Base-by-base conservation (phyloP, 1,140 invertebrate species). In the Dinoponera quadriceps region DNA sequence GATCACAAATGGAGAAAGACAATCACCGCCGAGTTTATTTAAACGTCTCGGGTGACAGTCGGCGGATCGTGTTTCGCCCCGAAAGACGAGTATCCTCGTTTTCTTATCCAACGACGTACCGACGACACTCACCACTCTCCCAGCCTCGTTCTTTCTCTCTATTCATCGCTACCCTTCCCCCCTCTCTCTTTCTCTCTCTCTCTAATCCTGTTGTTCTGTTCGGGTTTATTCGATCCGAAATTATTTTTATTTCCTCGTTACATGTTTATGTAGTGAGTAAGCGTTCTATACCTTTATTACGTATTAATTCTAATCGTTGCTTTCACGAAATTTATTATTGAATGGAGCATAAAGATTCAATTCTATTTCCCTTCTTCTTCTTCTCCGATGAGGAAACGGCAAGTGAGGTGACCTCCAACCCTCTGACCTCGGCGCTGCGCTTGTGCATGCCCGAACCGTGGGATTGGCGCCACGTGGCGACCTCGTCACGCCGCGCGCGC, bases 401-500 rank as follows among this genome's bases (percentile, higher is more conserved):
- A 44, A 68, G 18, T 11, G 18, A 66, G 51, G 38, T 59, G 48
- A 44, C 25, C 38, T 55, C 33, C 38, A 62, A 82, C 90, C 81
- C 88, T 90, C 71, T 88, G 86, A 85, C 86, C 82, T 82, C 84
- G 75, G 25, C 33, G 88, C 49, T 91, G 88, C 89, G 89, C 89
- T 89, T 86, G 85, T 85, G 88, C 84, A 88, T 78, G 83, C 73
- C 68, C 68, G 85, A 85, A 90, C 85, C 90, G 90, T 93, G 92
- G 88, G 92, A 93, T 88, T 89, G 73, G 80, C 85, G 88, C 84
- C 92, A 93, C 89, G 91, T 92, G 92, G 80, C 86, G 84, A 62
- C 29, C 65, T 73, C 87, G 87, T 85, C 88, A 83, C 66, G 83
- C 49, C 44, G 65, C 65, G 3, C 25, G 33, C 51, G 68, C 77